Evolutionary conservation across 2,888 invertebrate species (phyloP).

Genomic region (Resseliella maxima): DNA sequence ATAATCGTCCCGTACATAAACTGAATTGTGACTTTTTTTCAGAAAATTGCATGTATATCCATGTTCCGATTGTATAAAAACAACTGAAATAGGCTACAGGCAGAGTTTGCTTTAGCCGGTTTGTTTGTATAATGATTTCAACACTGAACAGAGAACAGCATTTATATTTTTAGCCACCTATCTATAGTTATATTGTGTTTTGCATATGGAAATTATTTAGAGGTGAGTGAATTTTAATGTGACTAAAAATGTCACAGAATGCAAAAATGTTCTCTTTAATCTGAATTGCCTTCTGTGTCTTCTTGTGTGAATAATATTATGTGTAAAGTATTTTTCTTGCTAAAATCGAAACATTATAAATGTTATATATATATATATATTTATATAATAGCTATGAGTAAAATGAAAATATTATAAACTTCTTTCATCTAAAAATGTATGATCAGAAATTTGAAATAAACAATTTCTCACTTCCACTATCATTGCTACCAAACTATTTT

Average conservation of each 20-base stretch:
- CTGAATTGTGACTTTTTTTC: not conserved
- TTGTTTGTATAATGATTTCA: not conserved
- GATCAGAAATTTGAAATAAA: too few species aligned
- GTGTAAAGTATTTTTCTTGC: too few species aligned
- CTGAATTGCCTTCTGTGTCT: constrained; percentile 12
- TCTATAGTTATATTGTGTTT: constrained; percentile 29
- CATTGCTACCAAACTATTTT: too few species aligned
- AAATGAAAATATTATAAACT: too few species aligned
- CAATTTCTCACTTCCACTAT: too few species aligned
- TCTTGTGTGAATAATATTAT: constrained; percentile 25
- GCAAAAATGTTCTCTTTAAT: constrained; percentile 18
- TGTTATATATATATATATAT: too few species aligned
- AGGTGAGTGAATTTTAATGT: constrained; percentile 53
- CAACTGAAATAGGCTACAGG: not conserved
- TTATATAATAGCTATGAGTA: too few species aligned
- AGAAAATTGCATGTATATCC: not conserved
- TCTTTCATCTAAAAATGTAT: too few species aligned
- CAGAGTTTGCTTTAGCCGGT: not conserved
- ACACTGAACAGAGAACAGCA: not conserved
- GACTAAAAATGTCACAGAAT: constrained; percentile 40
- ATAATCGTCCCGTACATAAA: constrained; percentile 18
- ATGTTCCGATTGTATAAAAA: not conserved
- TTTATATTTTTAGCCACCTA: constrained; percentile 41
- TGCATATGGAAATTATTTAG: constrained; percentile 48
- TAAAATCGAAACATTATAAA: too few species aligned